Base-by-base conservation (phyloP, 2,888 invertebrate genomes). In the Pseudococcus jackbeardsleyi region DNA sequence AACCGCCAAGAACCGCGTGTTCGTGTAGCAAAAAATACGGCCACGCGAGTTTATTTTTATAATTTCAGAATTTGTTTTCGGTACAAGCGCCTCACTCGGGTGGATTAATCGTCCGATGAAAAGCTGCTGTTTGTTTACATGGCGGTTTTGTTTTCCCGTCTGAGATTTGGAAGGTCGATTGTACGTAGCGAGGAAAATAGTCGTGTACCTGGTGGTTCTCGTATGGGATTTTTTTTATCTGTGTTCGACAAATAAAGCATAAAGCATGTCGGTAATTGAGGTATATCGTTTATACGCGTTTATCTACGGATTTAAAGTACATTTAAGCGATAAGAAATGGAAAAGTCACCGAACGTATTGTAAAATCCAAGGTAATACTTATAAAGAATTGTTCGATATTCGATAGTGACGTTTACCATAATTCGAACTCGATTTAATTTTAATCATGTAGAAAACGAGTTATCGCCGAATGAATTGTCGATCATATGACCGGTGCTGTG, bases 21-120 rank as follows among this genome's bases (percentile, higher is more conserved):
- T 72, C 5, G 72, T 72, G 33, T 72, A 72, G 33, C 72, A 33
- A 72, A 72, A 59, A 72, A 68, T 72, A 72, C 72, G 17, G 72
- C 72, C 72, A 72, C 72, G 72, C 72, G 72, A 5, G 72, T 72
- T 72, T 72, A 72, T 72, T 72, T 72, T 72, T 72, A 72, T 72
- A 72, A 72, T 72, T 72, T 33, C 1, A 72, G 17, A 33, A 19
- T 54, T 15, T n/a, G 11, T 33, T 72, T 72, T 72, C 17, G 33
- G 26, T 15, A 33, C 64, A 72, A 68, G 68, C 26, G 68, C 68
- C 68, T 68, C 68, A 26, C 68, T 68, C 26, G n/a, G 6, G 6
- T 9, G 68, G 15, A 19, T 68, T 9, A 26, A 68, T 17, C 33
- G 72, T 33, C 17, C 19, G 11, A 39, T 72, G 33, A 15, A 33